Conservation (phyloP, 23 tunicate species). For the Oikopleura vanhoeffeni region DNA sequence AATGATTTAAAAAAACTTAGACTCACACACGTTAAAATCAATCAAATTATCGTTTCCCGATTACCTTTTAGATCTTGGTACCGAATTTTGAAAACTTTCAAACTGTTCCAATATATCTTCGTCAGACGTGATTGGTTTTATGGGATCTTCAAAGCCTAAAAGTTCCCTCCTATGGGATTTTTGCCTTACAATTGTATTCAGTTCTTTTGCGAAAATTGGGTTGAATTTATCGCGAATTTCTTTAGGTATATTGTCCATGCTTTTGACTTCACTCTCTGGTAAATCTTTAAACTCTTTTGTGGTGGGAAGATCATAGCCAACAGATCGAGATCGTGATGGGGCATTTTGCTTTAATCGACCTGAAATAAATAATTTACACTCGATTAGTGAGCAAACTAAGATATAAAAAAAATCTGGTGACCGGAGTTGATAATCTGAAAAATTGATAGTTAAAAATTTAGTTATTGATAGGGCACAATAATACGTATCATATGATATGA, state of each 20-base stretch:
- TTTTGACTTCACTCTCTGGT: background rate
- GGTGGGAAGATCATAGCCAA: background rate
- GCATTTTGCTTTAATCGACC: background rate
- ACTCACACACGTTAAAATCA: too few relatives aligned
- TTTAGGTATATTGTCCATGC: background rate
- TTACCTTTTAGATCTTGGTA: too few relatives aligned
- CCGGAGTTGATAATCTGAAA: too few relatives aligned
- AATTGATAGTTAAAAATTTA: too few relatives aligned
- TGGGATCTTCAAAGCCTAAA: background rate
- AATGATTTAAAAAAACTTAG: too few relatives aligned
- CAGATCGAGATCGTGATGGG: background rate
- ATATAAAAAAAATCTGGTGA: too few relatives aligned
- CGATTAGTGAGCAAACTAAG: too few relatives aligned
- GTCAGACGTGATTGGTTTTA: background rate
- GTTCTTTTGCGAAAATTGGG: background rate
- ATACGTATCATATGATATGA: too few relatives aligned
- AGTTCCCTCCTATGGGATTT: conserved; percentile 1
- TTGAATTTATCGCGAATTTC: conserved; percentile 3
- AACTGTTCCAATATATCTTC: background rate
- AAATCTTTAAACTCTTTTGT: background rate
- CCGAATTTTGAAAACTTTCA: too few relatives aligned
- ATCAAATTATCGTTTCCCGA: too few relatives aligned
- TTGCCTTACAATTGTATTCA: background rate
- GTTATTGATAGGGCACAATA: too few relatives aligned
- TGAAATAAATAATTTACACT: too few relatives aligned